Percentiles rank a stretch among this genome's conserved stretches.
These are phyloP conservation scores for Vannuccia rotundouncinata DNA, from an alignment of 2,888 invertebrate genomes.

Conservation along the genomic window DNA sequence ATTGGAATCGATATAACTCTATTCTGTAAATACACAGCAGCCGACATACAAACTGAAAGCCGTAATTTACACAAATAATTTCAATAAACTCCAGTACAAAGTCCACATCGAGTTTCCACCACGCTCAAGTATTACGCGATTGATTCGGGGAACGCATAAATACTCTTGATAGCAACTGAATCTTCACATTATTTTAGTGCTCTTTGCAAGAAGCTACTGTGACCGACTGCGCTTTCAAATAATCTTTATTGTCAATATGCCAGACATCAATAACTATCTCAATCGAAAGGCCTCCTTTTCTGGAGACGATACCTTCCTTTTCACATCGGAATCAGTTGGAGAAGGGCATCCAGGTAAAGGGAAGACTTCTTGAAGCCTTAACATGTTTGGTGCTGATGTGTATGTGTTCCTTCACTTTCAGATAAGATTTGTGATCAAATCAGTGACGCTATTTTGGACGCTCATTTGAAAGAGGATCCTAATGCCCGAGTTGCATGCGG, in stretches of 20 bases:
- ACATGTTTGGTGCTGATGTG: background rate
- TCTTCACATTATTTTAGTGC: background rate
- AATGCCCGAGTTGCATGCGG: conserved; percentile 89
- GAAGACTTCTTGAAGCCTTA: background rate
- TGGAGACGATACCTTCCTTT: conserved; percentile 22
- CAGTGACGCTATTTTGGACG: conserved; percentile 60
- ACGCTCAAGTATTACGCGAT: too few species aligned
- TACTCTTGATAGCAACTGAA: too few species aligned
- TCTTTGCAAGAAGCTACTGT: background rate
- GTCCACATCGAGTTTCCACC: background rate
- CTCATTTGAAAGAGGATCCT: conserved; percentile 85
- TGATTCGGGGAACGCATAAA: too few species aligned
- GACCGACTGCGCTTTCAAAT: background rate
- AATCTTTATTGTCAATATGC: background rate
- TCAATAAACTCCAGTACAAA: too few species aligned
- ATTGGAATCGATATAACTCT: too few species aligned
- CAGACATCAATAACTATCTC: background rate
- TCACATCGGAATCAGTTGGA: conserved; percentile 36
- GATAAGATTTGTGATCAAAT: conserved; percentile 60
- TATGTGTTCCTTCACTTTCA: conserved; percentile 40
- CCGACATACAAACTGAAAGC: too few species aligned
- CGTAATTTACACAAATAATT: too few species aligned
- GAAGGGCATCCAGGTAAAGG: conserved; percentile 36
- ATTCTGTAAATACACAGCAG: too few species aligned
- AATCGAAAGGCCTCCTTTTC: background rate